Conservation (phyloP, 2,113 vertebrate genomes). For the Crocuta crocuta region DNA sequence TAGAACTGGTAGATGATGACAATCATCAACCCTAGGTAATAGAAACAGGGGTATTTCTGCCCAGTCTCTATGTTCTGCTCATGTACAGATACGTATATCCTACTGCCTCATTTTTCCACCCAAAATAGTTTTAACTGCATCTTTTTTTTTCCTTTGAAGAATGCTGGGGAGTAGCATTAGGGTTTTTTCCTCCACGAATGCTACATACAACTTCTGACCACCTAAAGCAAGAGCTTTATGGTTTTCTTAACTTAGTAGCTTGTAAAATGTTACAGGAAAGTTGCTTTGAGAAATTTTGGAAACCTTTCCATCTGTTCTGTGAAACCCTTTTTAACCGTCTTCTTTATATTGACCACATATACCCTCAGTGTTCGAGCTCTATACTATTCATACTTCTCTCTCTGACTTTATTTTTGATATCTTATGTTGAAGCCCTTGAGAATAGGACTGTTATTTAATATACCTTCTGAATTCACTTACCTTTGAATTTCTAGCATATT, state of each 20-base stretch:
- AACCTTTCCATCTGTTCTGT: not conserved
- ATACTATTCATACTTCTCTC: not conserved
- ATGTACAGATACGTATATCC: fast-evolving
- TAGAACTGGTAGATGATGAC: not conserved
- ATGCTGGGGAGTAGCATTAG: not conserved
- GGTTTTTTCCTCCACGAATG: not conserved
- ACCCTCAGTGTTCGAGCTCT: not conserved
- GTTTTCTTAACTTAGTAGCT: not conserved
- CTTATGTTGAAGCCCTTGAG: not conserved
- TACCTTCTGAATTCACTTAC: not conserved
- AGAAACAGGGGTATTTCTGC: not conserved
- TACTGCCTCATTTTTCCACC: not conserved
- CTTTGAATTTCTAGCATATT: not conserved
- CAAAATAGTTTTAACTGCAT: not conserved
- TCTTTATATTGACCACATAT: not conserved
- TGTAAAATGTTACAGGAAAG: not conserved
- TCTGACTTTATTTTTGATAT: not conserved
- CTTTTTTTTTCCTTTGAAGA: not conserved
- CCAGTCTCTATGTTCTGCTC: too few species aligned
- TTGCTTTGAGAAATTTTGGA: not conserved
- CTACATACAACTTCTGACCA: not conserved
- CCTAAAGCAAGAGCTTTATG: not conserved
- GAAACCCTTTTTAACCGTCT: not conserved
- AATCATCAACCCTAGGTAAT: not conserved
- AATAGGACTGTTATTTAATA: not conserved